These are phyloP conservation scores for Musca domestica DNA, from an alignment of 1,140 invertebrate genomes.

Conservation along the genomic window DNA sequence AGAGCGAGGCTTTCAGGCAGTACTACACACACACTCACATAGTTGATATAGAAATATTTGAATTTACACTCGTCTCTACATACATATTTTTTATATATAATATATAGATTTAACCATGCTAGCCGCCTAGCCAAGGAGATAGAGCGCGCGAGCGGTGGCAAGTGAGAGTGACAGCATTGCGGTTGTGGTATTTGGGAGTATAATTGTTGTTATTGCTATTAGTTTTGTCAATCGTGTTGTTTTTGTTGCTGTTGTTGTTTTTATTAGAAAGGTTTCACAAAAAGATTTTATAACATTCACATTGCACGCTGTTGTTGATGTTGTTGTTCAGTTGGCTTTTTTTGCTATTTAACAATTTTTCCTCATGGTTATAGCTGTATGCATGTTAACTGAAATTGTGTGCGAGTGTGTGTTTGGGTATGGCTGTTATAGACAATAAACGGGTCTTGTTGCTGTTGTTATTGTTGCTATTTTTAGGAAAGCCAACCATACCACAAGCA, in stretches of 20 bases:
- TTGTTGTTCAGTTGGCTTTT: neutral
- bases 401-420: neutral
- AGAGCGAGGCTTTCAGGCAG: neutral
- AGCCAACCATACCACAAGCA: constrained; percentile 15
- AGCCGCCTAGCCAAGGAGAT: neutral
- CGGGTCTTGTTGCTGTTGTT: too few species aligned
- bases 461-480: too few species aligned
- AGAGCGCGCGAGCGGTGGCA: constrained; percentile 9
- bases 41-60: too few species aligned
- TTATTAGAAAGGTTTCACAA: constrained; percentile 3
- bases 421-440: neutral
- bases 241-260: neutral
- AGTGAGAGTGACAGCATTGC: constrained; percentile 27
- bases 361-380: neutral
- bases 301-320: neutral
- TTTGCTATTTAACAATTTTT: neutral
- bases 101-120: too few species aligned
- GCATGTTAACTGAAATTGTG: neutral
- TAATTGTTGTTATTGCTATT: constrained; percentile 1
- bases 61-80: too few species aligned
- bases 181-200: constrained; percentile 21
- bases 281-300: constrained; percentile 11
- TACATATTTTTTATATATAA: too few species aligned
- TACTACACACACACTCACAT: too few species aligned
- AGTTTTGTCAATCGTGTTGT: neutral